These are phyloP conservation scores for Nymphalis c-album DNA, from an alignment of 2,888 invertebrate genomes.

Conservation along the genomic window DNA sequence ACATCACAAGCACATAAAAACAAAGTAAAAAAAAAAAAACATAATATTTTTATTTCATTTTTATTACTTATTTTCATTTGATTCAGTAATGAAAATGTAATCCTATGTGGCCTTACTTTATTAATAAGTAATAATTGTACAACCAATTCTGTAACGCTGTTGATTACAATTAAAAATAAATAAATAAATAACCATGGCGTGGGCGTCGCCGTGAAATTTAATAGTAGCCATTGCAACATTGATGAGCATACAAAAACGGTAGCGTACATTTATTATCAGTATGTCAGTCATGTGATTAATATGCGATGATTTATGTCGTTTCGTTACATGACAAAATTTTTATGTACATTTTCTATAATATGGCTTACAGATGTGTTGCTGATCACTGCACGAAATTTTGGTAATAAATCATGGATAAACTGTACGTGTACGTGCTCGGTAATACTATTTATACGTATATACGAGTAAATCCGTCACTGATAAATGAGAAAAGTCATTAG, in stretches of 20 bases:
- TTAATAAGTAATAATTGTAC: too few species aligned
- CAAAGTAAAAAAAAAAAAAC: too few species aligned
- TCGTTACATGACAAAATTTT: slow-evolving; percentile 33
- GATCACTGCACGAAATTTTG: slow-evolving; percentile 27
- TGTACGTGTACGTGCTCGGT: not conserved
- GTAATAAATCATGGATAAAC: slow-evolving; percentile 29
- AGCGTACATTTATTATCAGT: slow-evolving; percentile 23
- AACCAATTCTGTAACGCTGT: too few species aligned
- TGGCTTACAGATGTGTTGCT: slow-evolving; percentile 11
- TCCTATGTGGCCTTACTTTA: too few species aligned
- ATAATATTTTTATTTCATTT: too few species aligned
- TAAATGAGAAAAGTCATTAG: slow-evolving; percentile 14
- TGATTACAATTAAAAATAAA: too few species aligned
- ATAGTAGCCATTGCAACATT: slow-evolving; percentile 29
- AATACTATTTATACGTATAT: slow-evolving; percentile 14
- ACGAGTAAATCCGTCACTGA: slow-evolving; percentile 11
- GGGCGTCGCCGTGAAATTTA: not conserved
- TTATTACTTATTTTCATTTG: too few species aligned
- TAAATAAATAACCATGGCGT: not conserved
- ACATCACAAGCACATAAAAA: too few species aligned
- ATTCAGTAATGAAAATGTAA: too few species aligned
- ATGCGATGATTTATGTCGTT: slow-evolving; percentile 35
- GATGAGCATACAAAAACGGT: slow-evolving; percentile 17
- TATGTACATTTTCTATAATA: slow-evolving; percentile 21
- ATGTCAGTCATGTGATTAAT: slow-evolving; percentile 30